Evolutionary conservation across 2,797 vertebrate species (phyloP).

Genomic region (Podarcis lilfordi): DNA sequence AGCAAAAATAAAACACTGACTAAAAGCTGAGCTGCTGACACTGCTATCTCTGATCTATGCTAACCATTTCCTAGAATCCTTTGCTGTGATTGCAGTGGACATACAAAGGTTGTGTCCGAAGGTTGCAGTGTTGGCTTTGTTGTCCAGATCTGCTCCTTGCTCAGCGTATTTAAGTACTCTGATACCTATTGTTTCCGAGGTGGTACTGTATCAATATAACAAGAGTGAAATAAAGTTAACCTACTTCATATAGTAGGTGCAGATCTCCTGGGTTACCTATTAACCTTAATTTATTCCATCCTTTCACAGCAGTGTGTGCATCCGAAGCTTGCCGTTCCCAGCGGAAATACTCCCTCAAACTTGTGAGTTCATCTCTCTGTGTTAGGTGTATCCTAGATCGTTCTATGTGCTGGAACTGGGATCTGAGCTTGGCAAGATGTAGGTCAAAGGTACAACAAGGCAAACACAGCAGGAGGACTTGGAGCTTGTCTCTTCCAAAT

Average conservation of each 20-base stretch:
- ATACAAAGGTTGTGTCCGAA: not conserved
- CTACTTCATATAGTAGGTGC: too few species aligned
- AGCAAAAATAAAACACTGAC: too few species aligned
- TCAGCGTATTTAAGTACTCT: not conserved
- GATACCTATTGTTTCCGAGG: too few species aligned
- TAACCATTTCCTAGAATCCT: not conserved
- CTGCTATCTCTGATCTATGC: too few species aligned
- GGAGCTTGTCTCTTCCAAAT: not conserved
- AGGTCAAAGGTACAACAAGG: not conserved
- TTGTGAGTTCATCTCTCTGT: constrained; percentile 78
- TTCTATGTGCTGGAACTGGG: not conserved
- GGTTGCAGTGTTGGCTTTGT: not conserved
- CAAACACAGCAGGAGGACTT: not conserved
- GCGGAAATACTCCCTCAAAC: constrained; percentile 82
- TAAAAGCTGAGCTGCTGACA: not conserved
- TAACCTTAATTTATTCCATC: constrained; percentile 57
- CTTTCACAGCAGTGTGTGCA: constrained; percentile 63
- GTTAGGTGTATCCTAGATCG: constrained; percentile 28
- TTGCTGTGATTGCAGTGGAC: not conserved
- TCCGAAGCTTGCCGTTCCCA: constrained; percentile 70
- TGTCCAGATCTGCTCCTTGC: not conserved
- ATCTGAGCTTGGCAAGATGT: not conserved
- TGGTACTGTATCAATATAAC: too few species aligned
- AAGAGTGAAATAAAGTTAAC: too few species aligned
- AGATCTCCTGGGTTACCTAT: not conserved